A percentile compares a stretch with the other conserved stretches of the same genome.
phyloP scores from a whole-genome alignment of 2,888 invertebrate genomes.

The Diarsia dahlii region DNA sequence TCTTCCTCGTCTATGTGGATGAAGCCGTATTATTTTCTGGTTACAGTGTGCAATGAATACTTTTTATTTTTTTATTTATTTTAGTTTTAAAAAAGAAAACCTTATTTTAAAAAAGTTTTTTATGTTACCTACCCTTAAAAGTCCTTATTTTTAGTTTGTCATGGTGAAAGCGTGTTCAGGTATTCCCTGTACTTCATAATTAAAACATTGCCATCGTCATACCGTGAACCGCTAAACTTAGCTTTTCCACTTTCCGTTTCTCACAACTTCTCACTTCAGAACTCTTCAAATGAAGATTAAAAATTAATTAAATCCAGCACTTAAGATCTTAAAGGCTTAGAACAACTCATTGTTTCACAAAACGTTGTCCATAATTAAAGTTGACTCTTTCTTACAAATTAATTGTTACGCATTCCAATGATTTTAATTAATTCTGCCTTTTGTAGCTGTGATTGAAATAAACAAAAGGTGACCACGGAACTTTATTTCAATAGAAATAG shows the following conservation, averaged over 20 bases:
- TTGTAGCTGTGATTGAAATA: conserved; percentile 29
- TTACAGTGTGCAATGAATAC: no score
- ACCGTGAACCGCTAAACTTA: neutral
- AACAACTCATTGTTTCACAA: conserved; percentile 47
- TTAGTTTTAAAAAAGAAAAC: no score
- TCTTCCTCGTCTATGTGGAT: no score
- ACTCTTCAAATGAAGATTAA: conserved; percentile 31
- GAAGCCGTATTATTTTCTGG: no score
- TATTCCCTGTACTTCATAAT: neutral
- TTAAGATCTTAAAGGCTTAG: conserved; percentile 41
- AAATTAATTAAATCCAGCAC: conserved; percentile 52
- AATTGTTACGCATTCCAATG: conserved; percentile 33
- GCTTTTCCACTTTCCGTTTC: conserved; percentile 8
- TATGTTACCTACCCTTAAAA: neutral
- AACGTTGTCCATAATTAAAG: conserved; percentile 40
- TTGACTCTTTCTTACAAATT: conserved; percentile 36
- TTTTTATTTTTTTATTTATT: no score
- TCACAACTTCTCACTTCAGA: conserved; percentile 23
- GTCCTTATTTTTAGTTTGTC: neutral
- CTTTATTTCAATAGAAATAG: neutral
- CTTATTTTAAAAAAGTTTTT: no score
- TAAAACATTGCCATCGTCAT: neutral
- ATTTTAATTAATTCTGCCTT: conserved; percentile 45
- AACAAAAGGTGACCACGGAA: conserved; percentile 8
- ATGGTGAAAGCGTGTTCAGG: neutral